Conservation (phyloP, 2,888 invertebrate genomes). For the Drosophila cracens region DNA sequence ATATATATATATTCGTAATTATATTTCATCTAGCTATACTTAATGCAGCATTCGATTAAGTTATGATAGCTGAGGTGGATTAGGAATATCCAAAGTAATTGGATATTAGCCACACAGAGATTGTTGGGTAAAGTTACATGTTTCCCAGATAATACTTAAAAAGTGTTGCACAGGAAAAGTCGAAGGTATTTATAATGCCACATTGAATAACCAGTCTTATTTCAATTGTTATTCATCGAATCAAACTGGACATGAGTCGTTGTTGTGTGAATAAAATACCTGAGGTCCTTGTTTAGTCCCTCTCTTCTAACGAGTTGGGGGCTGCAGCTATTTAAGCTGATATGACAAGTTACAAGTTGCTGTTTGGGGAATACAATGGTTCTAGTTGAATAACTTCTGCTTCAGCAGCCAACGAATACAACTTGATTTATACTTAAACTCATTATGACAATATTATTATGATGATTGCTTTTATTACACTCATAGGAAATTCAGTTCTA, state of each 20-base stretch:
- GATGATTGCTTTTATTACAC: constrained; percentile 25
- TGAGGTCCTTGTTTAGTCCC: not conserved
- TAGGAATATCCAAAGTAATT: not conserved
- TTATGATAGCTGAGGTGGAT: not conserved
- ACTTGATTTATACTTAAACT: constrained; percentile 41
- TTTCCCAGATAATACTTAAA: not conserved
- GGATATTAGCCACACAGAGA: not conserved
- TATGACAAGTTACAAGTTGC: constrained; percentile 2
- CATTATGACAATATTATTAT: constrained; percentile 42
- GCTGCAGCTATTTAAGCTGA: constrained; percentile 3
- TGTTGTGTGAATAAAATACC: not conserved
- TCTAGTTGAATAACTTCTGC: not conserved
- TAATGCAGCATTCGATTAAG: not conserved
- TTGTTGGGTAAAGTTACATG: not conserved
- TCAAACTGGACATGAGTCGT: not conserved
- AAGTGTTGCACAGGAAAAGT: not conserved
- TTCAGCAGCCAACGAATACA: not conserved
- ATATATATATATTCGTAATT: not conserved
- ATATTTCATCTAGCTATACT: not conserved
- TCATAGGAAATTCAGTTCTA: constrained; percentile 26
- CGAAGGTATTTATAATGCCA: not conserved
- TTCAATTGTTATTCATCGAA: not conserved
- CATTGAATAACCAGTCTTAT: not conserved
- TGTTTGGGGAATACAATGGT: constrained; percentile 2
- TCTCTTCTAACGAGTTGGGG: too few species aligned